Evolutionary conservation across 2,113 vertebrate species (phyloP).

Genomic region (Todiramphus chloris): DNA sequence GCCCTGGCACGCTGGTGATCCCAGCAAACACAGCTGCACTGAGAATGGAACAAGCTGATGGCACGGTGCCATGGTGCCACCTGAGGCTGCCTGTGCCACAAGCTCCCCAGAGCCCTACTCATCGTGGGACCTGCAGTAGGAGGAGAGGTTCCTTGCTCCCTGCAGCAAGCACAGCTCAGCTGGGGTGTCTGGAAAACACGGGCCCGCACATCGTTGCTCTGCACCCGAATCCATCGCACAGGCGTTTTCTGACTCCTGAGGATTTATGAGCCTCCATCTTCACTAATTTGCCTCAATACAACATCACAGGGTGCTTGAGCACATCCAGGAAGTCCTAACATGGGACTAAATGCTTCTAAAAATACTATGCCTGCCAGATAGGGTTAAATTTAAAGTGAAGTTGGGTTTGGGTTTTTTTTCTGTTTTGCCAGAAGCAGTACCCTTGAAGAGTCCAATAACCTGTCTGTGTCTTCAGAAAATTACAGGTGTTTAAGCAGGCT

Average conservation of each 20-base stretch:
- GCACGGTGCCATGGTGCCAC: background rate
- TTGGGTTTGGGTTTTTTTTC: background rate
- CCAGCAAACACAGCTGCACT: background rate
- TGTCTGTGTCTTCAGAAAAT: constrained; percentile 48
- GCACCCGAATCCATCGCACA: accelerated
- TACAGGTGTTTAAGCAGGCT: constrained; percentile 5
- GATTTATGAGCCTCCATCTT: constrained; percentile 21
- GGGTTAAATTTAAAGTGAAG: background rate
- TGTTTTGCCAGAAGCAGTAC: background rate
- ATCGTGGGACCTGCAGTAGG: accelerated
- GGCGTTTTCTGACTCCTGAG: background rate
- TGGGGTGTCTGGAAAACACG: background rate
- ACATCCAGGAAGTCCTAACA: background rate
- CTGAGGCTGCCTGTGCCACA: background rate
- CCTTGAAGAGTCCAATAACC: background rate
- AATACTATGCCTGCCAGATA: background rate
- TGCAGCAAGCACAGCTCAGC: background rate
- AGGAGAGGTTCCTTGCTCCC: background rate
- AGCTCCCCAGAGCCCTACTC: background rate
- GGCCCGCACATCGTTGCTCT: background rate
- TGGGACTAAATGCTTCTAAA: constrained; percentile 1
- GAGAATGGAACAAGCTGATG: background rate
- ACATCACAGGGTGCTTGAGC: background rate
- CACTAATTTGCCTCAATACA: background rate
- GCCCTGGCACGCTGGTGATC: background rate